Percentiles rank a stretch among this genome's conserved stretches.
phyloP scores from a whole-genome alignment of 2,113 vertebrate genomes.

The Urocynchramus pylzowi region DNA sequence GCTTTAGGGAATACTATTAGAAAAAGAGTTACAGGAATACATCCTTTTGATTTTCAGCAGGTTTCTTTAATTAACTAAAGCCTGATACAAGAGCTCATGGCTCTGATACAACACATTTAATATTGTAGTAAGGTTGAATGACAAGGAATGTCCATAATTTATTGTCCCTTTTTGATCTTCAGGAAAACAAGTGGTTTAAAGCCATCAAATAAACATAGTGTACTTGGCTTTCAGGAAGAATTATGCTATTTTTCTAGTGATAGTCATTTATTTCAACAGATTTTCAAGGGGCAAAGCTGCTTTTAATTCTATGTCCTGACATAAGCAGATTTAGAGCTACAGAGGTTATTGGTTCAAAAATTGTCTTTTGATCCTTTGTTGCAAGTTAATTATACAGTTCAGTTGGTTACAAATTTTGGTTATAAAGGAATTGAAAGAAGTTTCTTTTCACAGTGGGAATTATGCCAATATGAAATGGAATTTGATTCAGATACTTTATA shows the following conservation, averaged over 20 bases:
- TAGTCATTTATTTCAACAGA: background rate
- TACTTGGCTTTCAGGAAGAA: conserved; percentile 13
- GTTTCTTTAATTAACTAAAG: conserved; percentile 33
- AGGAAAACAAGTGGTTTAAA: background rate
- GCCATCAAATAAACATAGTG: background rate
- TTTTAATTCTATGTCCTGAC: background rate
- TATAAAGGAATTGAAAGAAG: background rate
- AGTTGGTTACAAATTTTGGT: background rate
- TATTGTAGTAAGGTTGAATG: background rate
- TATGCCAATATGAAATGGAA: background rate
- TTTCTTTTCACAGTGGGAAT: background rate
- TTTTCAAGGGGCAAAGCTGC: background rate
- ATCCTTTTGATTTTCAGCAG: background rate
- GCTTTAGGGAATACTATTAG: background rate
- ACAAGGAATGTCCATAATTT: background rate
- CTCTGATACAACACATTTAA: background rate
- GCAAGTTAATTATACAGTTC: background rate
- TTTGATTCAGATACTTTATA: background rate
- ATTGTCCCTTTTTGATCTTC: background rate
- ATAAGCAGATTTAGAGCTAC: background rate
- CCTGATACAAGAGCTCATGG: background rate
- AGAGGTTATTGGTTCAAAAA: background rate
- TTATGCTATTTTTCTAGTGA: background rate
- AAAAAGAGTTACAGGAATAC: background rate
- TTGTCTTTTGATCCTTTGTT: background rate